Evolutionary conservation across 2,113 vertebrate genomes (phyloP), one percentile per base, ranked within the genome.

Genomic region (Myotis yumanensis): DNA sequence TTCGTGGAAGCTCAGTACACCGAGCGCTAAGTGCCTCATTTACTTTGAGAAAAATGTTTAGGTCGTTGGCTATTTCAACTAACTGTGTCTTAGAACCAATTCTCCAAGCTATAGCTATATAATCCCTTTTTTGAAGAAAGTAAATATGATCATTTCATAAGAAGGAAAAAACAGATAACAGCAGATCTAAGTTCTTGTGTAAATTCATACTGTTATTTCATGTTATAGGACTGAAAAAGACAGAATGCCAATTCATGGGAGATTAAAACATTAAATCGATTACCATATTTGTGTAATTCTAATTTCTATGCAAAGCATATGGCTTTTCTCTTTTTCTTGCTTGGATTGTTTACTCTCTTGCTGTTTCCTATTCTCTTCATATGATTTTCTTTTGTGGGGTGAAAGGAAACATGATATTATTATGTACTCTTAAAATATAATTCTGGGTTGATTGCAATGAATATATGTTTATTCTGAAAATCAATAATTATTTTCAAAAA

Each of bases 401-500:
- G 11, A 14, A n/a, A 18, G 43, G n/a, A 14, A 18, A 46, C 52
- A 23, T 54, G 18, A 32, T 82, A 28, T 28, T 96, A 4, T 72
- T 91, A 83, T 18, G 22, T 59, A 71, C 22, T 62, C 7, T 86
- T 93, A 96, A 95, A 93, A 92, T 46, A 82, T 88, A 93, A 57
- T 64, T 66, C 12, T 82, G 64, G 40, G 48, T 94, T 93, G 64
- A 93, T 68, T 95, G 66, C 51, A 23, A 3, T 95, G 20, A 11
- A 22, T 89, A 82, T 83, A 2, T 71, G n/a, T 95, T 96, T 96
- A 66, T 88, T 46, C 54, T 23, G 30, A 71, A 3, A 87, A 86
- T 94, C 90, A 96, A 59, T 57, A 96, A 83, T 91, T 76, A 93
- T 91, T 96, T 94, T 80, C 28, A 84, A 95, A 96, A 76, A 52